Evolutionary conservation across 2,888 invertebrate genomes (phyloP), one percentile per base, ranked within the genome.

Genomic region (Sceliomorpha sp.): DNA sequence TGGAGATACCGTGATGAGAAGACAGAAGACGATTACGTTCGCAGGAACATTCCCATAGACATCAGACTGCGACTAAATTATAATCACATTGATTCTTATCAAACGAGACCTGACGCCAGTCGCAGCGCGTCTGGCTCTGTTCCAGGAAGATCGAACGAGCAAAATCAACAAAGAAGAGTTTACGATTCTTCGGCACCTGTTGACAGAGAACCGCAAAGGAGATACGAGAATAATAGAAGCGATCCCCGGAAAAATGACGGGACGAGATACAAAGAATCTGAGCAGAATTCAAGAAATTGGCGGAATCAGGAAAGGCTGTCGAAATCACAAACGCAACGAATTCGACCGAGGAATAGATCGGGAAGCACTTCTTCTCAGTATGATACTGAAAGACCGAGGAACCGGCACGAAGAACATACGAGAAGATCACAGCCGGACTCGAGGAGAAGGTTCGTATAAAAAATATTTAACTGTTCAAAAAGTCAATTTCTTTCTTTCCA

Each of bases 21-120:
- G n/a, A 36, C 12, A 15, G 60, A 66, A 27, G 56, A 63, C 10
- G 84, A 84, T 7, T 83, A 84, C 53, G 64, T 81, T 9, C 70
- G 75, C 2, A 73, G 84, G 39, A 84, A 81, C 36, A 83, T 83
- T 4, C 80, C 84, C 5, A 70, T 82, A 14, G 72, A 70, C 15
- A 48, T 77, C 10, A 67, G 64, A 53, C 8, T 13, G 8, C 27
- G 32, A 24, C 13, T 42, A 14, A 51, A 50, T 51, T 20, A 45
- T 27, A 32, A 36, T 39, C 24, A 34, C 8, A 32, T 8, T 56
- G 39, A 13, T 29, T 36, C 58, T 26, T 37, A 55, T 44, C 32
- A 50, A 32, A 8, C 34, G 0, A 13, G 39, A 36, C 26, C 12
- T 10, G 62, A 51, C 39, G 17, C 45, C 26, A 29, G 15, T 32